Base-by-base conservation (phyloP, 2,888 invertebrate genomes). In the Neuroscelio doddi region DNA sequence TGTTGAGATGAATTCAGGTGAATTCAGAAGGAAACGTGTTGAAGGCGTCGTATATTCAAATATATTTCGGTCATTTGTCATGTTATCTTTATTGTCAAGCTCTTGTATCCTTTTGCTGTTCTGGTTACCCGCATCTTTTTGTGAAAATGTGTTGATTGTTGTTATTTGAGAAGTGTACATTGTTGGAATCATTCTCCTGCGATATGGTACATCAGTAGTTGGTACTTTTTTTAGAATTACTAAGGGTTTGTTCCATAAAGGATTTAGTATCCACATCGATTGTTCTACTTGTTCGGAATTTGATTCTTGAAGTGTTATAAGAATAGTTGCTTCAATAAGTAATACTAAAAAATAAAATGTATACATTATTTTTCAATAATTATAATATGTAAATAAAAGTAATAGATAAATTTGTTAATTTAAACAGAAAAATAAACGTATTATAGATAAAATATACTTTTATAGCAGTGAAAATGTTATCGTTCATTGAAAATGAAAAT, bases 221-320 rank as follows among this genome's bases (percentile, higher is more conserved):
- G 34, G 12, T 15, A n/a, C 34, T 47, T 41, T 34, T 45, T 49
- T 50, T 8, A 56, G 12, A 42, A 62, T 41, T 56, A 50, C 39
- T 12, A 42, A 36, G 8, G 55, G 45, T 41, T 45, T 21, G 42
- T n/a, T 62, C 61, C 53, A 61, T n/a, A 45, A 8, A 24, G 61
- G 49, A 42, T 1, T 32, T 5, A 49, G 34, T 16, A 30, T 46
- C 59, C 59, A 59, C n/a, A n/a, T n/a, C n/a, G n/a, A n/a, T n/a
- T n/a, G n/a, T n/a, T n/a, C n/a, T n/a, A n/a, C n/a, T n/a, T n/a
- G n/a, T n/a, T n/a, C n/a, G n/a, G n/a, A n/a, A n/a, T n/a, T n/a
- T n/a, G n/a, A n/a, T n/a, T n/a, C n/a, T n/a, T n/a, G n/a, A n/a
- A n/a, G n/a, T n/a, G n/a, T n/a, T n/a, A n/a, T n/a, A n/a, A n/a